These are phyloP conservation scores for Patella ulyssiponensis DNA, from an alignment of 2,888 invertebrate species.

Conservation along the genomic window DNA sequence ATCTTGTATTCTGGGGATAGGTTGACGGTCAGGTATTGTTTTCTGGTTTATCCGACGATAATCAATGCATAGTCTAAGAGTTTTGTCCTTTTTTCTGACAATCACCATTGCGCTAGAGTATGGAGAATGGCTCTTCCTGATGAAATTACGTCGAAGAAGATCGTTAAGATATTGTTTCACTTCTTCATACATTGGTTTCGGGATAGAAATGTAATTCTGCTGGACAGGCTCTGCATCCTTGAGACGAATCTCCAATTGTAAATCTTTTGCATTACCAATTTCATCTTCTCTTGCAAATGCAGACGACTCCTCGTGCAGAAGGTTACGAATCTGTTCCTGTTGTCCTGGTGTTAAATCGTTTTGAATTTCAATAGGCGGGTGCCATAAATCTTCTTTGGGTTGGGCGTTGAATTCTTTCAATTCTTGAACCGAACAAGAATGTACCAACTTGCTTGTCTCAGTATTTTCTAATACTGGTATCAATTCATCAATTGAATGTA, in stretches of 20 bases:
- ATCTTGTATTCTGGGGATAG: conserved; percentile 35
- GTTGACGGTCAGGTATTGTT: conserved; percentile 28
- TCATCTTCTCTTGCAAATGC: conserved; percentile 40
- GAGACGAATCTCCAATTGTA: conserved; percentile 38
- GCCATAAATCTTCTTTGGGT: conserved; percentile 15
- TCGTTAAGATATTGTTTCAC: conserved; percentile 42
- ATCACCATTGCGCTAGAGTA: conserved; percentile 32
- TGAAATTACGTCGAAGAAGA: conserved; percentile 34
- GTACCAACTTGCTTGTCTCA: too few relatives aligned
- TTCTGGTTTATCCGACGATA: conserved; percentile 31
- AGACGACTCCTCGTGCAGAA: conserved; percentile 33
- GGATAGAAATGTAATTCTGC: conserved; percentile 35
- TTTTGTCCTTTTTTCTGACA: conserved; percentile 30
- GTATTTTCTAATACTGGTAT: too few relatives aligned
- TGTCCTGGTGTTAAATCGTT: conserved; percentile 24
- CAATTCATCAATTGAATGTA: neutral
- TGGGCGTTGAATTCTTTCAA: too few relatives aligned
- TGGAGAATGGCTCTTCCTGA: conserved; percentile 30
- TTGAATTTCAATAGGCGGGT: conserved; percentile 32
- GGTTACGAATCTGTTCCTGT: conserved; percentile 21
- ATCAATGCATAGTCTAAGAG: conserved; percentile 34
- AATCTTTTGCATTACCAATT: conserved; percentile 31
- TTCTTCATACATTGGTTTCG: conserved; percentile 39
- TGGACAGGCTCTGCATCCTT: conserved; percentile 36
- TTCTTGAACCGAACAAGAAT: too few relatives aligned